Base-by-base conservation (phyloP, 2,888 invertebrate genomes). In the Mythimna vitellina region DNA sequence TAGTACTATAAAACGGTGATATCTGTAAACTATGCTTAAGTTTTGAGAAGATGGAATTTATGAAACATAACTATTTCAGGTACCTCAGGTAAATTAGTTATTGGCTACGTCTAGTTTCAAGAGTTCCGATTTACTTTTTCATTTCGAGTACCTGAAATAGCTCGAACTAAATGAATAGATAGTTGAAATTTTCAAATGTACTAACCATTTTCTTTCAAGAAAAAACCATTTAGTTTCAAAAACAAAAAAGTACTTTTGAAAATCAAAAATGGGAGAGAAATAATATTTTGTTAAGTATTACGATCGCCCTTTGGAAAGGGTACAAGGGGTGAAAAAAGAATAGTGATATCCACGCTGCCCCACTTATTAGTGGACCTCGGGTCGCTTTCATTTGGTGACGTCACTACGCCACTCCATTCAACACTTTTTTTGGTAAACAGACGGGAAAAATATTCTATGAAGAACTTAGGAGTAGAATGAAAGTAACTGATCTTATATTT, bases 341-440 rank as follows among this genome's bases (percentile, higher is more conserved):
- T 82, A 86, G 87, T 89, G 86, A 86, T 84, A 72, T 77, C 83
- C 68, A 32, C 74, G 85, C 42, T 69, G 70, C 53, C 80, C 80
- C 73, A 88, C 86, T 91, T 90, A 90, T 90, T 90, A 91, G 89
- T 83, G 83, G 81, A 61, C 78, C 82, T 80, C 74, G 88, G 86
- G 86, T 65, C 86, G 78, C 78, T 85, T 84, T 89, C 87, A 89
- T 88, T 88, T 88, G 84, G 71, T 89, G 89, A 89, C 89, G 89
- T 91, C 91, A 90, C 88, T 88, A 87, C 88, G 88, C 88, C 90
- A 89, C 82, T 86, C 80, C 89, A 90, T 90, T 91, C 89, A 89
- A 81, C 76, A 70, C 57, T 76, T 86, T 72, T 32, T 86, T 86
- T 73, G 72, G 68, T 76, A 78, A 78, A 80, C 76, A 79, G 65